A percentile compares a stretch with the other conserved stretches of the same genome.
Evolutionary conservation across 2,888 invertebrate species (phyloP).

Genomic region (Lasioglossum figueresi): DNA sequence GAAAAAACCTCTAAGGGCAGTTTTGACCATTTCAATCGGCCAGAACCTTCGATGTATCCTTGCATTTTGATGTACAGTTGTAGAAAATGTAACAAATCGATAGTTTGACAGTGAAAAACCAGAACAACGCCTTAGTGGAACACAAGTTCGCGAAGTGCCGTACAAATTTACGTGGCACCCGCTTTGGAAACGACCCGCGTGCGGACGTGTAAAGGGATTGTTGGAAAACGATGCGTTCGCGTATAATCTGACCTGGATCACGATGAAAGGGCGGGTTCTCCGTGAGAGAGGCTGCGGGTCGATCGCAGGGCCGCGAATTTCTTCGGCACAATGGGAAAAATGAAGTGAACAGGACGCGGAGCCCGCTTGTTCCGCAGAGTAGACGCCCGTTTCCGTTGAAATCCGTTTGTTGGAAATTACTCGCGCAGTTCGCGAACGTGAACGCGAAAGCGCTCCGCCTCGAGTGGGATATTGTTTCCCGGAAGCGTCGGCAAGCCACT

Average conservation of each 20-base stretch:
- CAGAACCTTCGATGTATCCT: too few species aligned
- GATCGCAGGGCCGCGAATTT: conserved; percentile 7
- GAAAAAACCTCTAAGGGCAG: too few species aligned
- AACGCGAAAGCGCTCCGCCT: background rate
- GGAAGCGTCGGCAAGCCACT: background rate
- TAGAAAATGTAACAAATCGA: background rate
- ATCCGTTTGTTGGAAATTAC: conserved; percentile 18
- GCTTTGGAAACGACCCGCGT: background rate
- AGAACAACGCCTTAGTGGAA: background rate
- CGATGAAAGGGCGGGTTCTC: background rate
- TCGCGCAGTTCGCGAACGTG: background rate
- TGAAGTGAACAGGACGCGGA: conserved; percentile 9
- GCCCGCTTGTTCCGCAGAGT: background rate
- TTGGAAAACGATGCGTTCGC: conserved; percentile 24
- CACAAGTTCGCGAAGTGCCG: background rate
- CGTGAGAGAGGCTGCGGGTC: background rate
- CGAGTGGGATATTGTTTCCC: conserved; percentile 6
- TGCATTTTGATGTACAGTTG: too few species aligned
- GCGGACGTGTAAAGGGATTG: conserved; percentile 17
- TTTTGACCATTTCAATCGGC: too few species aligned
- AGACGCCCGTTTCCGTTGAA: conserved; percentile 1
- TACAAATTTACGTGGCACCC: background rate
- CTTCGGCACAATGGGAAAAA: conserved; percentile 14
- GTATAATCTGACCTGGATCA: conserved; percentile 24
- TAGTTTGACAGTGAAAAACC: background rate